Conservation (phyloP, 2,797 vertebrate species). For the Danio tinwini region DNA sequence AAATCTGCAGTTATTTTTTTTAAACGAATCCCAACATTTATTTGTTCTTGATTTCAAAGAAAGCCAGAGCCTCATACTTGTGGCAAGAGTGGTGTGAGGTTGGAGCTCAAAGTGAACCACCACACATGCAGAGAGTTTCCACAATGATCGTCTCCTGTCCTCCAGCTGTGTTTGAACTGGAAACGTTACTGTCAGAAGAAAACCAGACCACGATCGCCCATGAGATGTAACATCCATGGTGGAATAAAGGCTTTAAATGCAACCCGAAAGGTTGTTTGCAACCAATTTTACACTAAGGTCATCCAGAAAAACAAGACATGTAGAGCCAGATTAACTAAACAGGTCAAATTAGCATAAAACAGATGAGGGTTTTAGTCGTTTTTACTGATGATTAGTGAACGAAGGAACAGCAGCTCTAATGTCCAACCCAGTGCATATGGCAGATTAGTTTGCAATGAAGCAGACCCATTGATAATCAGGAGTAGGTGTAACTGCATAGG, state of each 20-base stretch:
- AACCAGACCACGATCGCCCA: slow-evolving; percentile 53
- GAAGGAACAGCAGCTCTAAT: not conserved
- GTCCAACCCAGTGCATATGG: not conserved
- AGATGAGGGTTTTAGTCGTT: no score
- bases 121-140: slow-evolving; percentile 53
- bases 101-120: slow-evolving; percentile 50
- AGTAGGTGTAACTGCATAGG: no score
- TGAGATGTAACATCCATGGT: slow-evolving; percentile 51
- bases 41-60: slow-evolving; percentile 64
- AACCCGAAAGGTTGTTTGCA: not conserved
- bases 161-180: slow-evolving; percentile 44
- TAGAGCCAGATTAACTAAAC: not conserved
- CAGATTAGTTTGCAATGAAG: not conserved
- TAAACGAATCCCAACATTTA: slow-evolving; percentile 57
- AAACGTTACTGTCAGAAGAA: slow-evolving; percentile 33
- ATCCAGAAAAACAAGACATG: not conserved
- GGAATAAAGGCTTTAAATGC: slow-evolving; percentile 54
- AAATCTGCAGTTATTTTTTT: slow-evolving; percentile 63
- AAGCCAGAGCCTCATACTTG: slow-evolving; percentile 60
- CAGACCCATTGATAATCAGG: not conserved
- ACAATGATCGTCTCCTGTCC: slow-evolving; percentile 40
- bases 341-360: not conserved
- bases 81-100: slow-evolving; percentile 55
- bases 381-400: not conserved
- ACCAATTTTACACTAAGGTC: not conserved